These are phyloP conservation scores for Graphium colonna DNA, from an alignment of 2,888 invertebrate species.

Conservation along the genomic window DNA sequence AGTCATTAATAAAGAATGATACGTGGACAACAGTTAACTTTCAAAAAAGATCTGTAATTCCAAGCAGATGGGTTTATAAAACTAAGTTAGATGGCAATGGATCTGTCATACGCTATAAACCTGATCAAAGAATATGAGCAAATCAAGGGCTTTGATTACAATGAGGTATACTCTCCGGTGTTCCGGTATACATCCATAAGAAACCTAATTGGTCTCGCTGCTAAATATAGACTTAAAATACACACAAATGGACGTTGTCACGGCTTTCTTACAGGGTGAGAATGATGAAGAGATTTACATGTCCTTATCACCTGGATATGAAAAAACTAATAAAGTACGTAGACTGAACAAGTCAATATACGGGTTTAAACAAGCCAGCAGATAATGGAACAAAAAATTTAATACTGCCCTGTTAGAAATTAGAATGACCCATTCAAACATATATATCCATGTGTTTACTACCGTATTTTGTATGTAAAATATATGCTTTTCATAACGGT, in stretches of 20 bases:
- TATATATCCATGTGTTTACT: constrained; percentile 17
- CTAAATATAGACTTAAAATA: constrained; percentile 4
- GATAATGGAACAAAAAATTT: constrained; percentile 10
- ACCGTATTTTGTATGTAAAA: not conserved
- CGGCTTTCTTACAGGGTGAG: constrained; percentile 30
- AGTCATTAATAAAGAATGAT: constrained; percentile 22
- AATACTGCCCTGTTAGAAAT: constrained; percentile 12
- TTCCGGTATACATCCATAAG: constrained; percentile 28
- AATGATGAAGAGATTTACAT: constrained; percentile 30
- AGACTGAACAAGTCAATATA: constrained; percentile 26
- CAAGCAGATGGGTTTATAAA: too few species aligned
- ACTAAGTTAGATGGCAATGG: too few species aligned
- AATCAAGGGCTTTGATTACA: constrained; percentile 25
- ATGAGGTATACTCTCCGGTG: constrained; percentile 30
- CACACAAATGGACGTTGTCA: constrained; percentile 30
- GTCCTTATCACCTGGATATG: constrained; percentile 23
- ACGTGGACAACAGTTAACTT: too few species aligned
- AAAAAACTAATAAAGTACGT: constrained; percentile 27
- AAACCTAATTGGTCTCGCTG: constrained; percentile 24
- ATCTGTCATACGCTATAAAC: too few species aligned
- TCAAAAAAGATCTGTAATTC: too few species aligned
- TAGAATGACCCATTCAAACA: constrained; percentile 12
- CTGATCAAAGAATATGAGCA: constrained; percentile 31
- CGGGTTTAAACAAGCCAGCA: constrained; percentile 26
- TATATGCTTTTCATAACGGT: too few species aligned